phyloP scores from a whole-genome alignment of 2,113 vertebrate genomes.

The Mellivora capensis region DNA sequence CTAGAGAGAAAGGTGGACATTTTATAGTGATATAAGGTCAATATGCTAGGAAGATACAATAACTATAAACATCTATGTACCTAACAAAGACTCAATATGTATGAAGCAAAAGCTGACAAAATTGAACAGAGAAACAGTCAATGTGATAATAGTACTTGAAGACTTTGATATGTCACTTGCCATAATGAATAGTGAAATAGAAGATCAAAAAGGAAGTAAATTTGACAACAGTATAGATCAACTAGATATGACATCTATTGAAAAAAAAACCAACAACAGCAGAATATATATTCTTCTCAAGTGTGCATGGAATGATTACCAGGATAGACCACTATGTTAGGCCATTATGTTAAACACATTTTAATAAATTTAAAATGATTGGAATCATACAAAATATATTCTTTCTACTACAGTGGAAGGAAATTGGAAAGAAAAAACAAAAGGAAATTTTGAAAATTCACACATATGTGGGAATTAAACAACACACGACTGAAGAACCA shows the following conservation, averaged over 20 bases:
- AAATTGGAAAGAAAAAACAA: constrained; percentile 39
- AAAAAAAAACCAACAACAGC: not conserved
- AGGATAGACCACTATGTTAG: not conserved
- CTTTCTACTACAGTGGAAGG: not conserved
- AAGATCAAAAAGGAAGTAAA: not conserved
- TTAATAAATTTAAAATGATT: constrained; percentile 19
- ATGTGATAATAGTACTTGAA: not conserved
- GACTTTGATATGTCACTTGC: not conserved
- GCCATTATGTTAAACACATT: not conserved
- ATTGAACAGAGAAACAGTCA: not conserved
- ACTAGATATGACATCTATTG: not conserved
- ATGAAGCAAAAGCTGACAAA: constrained; percentile 17
- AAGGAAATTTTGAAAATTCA: constrained; percentile 23
- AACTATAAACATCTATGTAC: not conserved
- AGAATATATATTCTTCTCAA: not conserved
- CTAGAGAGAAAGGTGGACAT: not conserved
- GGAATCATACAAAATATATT: not conserved
- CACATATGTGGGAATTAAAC: not conserved
- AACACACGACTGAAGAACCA: not conserved
- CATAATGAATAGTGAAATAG: not conserved
- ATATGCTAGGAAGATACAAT: not conserved
- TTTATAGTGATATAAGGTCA: not conserved
- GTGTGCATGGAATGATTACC: not conserved
- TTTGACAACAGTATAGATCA: not conserved
- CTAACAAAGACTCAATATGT: not conserved